Conservation (phyloP, 2,797 vertebrate species). For the Dendrocincla tyrannina region DNA sequence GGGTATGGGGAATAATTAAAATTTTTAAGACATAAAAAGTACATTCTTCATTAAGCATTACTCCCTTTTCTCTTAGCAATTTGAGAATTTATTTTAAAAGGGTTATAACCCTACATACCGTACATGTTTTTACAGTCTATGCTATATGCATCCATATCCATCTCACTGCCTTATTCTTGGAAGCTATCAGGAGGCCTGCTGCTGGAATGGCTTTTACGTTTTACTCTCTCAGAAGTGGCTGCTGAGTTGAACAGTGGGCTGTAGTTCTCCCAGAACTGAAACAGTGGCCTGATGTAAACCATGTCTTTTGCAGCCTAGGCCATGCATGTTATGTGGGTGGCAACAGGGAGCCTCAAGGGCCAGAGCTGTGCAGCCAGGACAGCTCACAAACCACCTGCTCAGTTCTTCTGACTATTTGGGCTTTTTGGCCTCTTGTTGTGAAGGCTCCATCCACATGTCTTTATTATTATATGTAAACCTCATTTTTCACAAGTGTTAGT, state of each 20-base stretch:
- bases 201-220: neutral
- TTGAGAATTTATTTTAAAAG: neutral
- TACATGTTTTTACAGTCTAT: neutral
- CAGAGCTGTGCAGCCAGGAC: slow-evolving; percentile 74
- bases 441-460: neutral
- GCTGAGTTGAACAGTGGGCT: neutral
- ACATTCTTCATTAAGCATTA: neutral
- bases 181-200: neutral
- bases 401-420: neutral
- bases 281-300: slow-evolving; percentile 65
- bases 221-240: slow-evolving; percentile 16
- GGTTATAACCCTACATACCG: neutral
- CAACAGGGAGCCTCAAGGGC: slow-evolving; percentile 75
- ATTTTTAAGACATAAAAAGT: neutral
- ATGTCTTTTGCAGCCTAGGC: slow-evolving; percentile 77
- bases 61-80: neutral
- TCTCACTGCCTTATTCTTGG: neutral
- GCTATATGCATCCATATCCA: neutral
- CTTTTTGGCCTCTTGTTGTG: neutral
- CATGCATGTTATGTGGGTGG: slow-evolving; percentile 79
- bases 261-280: slow-evolving; percentile 48
- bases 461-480: neutral
- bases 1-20: slow-evolving; percentile 19
- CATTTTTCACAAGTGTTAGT: neutral
- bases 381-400: slow-evolving; percentile 71